phyloP scores from a whole-genome alignment of 2,113 vertebrate species.

The Otis tarda region DNA sequence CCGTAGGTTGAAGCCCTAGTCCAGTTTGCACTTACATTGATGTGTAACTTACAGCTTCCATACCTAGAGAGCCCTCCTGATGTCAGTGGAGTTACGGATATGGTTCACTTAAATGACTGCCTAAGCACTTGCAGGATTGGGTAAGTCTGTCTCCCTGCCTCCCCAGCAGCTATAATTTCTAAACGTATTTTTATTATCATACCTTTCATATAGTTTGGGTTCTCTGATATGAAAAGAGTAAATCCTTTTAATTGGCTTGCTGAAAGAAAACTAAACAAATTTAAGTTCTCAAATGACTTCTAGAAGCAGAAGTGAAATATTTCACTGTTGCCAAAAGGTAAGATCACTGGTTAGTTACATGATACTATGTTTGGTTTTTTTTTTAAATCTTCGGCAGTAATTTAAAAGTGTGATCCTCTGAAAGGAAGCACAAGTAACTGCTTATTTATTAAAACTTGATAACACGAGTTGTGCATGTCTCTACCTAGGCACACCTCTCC shows the following conservation, averaged over 20 bases:
- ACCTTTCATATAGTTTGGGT: background rate
- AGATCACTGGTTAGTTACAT: slow-evolving; percentile 68
- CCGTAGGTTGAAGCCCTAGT: slow-evolving; percentile 2
- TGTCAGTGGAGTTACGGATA: background rate
- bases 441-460: slow-evolving; percentile 57
- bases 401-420: slow-evolving; percentile 70
- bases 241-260: slow-evolving; percentile 41
- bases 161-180: background rate
- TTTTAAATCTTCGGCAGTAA: slow-evolving; percentile 55
- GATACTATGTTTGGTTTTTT: background rate
- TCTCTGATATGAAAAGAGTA: slow-evolving; percentile 9
- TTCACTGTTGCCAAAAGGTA: slow-evolving; percentile 71
- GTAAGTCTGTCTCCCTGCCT: background rate
- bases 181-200: background rate
- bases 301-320: slow-evolving; percentile 72
- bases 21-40: slow-evolving; percentile 16
- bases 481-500: slow-evolving; percentile 29
- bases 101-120: background rate
- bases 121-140: background rate
- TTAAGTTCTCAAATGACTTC: slow-evolving; percentile 62
- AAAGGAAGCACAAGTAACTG: slow-evolving; percentile 78
- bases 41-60: background rate
- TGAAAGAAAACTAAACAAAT: slow-evolving; percentile 65
- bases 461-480: slow-evolving; percentile 34
- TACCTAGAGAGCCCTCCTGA: background rate